A percentile compares a stretch with the other conserved stretches of the same genome.
phyloP scores from a whole-genome alignment of 1,140 invertebrate genomes.

The Drosophila rhopaloa region DNA sequence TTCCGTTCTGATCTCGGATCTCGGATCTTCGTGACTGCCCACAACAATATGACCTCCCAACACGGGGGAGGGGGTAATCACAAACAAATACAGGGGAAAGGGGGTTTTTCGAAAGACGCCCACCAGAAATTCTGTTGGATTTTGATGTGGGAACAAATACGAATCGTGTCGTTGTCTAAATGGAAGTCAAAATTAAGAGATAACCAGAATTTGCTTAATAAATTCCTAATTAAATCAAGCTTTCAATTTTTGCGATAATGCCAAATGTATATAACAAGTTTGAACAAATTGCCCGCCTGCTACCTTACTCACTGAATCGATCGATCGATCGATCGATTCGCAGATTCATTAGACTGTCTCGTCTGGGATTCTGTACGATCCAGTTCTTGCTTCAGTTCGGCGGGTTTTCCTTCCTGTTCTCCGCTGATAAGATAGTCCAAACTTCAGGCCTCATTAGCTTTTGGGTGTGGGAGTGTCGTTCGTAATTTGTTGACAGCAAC shows the following conservation, averaged over 20 bases:
- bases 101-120: conserved; percentile 27
- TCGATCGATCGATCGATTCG: neutral
- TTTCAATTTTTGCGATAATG: conserved; percentile 42
- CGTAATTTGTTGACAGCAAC: conserved; percentile 38
- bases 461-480: conserved; percentile 20
- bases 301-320: neutral
- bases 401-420: conserved; percentile 10
- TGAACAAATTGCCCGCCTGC: conserved; percentile 28
- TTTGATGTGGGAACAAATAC: conserved; percentile 38
- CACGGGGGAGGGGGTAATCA: no score
- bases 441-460: conserved; percentile 17
- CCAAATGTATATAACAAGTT: conserved; percentile 32
- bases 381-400: neutral
- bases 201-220: conserved; percentile 28
- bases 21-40: conserved; percentile 51
- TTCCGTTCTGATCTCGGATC: conserved; percentile 7
- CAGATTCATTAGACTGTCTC: conserved; percentile 8
- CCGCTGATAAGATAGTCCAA: conserved; percentile 33
- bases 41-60: conserved; percentile 18
- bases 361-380: neutral
- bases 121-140: conserved; percentile 30
- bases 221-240: conserved; percentile 41
- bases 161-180: conserved; percentile 39
- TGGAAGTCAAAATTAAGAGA: conserved; percentile 33
- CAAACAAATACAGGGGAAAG: neutral